phyloP scores from a whole-genome alignment of 2,797 vertebrate genomes.

The Oophaga sylvatica region DNA sequence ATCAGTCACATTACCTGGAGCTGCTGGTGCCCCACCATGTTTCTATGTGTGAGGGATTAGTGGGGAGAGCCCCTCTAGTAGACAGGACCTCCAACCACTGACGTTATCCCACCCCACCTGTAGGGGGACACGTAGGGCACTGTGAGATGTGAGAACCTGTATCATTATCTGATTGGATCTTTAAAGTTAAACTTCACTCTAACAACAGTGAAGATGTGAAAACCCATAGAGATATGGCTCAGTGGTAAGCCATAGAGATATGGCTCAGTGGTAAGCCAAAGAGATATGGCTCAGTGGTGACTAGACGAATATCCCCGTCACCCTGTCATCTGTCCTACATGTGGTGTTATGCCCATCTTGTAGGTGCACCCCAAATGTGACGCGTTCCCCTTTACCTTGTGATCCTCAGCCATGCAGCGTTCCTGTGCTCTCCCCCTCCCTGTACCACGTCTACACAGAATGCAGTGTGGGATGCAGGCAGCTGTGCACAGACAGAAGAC shows the following conservation, averaged over 20 bases:
- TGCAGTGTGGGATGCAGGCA: constrained; percentile 50
- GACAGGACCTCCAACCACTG: background rate
- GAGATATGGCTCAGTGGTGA: background rate
- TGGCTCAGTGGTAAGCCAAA: background rate
- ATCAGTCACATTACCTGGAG: background rate
- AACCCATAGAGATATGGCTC: background rate
- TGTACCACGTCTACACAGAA: constrained; percentile 35
- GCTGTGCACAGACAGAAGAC: constrained; percentile 58
- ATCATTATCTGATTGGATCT: no score
- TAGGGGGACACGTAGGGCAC: background rate
- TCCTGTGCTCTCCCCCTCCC: constrained; percentile 31
- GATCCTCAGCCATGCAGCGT: background rate
- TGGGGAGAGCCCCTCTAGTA: background rate
- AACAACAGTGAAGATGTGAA: background rate
- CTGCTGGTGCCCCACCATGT: background rate
- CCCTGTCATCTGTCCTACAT: background rate
- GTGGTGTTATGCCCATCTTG: background rate
- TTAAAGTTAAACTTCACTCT: no score
- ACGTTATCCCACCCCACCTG: background rate
- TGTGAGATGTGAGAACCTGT: no score
- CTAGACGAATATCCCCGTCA: background rate
- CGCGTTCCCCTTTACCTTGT: constrained; percentile 33
- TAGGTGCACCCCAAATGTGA: background rate
- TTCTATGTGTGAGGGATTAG: background rate
- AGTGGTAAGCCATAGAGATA: background rate